Evolutionary conservation across 2,888 invertebrate genomes (phyloP).

Genomic region (Anoncus sp.): DNA sequence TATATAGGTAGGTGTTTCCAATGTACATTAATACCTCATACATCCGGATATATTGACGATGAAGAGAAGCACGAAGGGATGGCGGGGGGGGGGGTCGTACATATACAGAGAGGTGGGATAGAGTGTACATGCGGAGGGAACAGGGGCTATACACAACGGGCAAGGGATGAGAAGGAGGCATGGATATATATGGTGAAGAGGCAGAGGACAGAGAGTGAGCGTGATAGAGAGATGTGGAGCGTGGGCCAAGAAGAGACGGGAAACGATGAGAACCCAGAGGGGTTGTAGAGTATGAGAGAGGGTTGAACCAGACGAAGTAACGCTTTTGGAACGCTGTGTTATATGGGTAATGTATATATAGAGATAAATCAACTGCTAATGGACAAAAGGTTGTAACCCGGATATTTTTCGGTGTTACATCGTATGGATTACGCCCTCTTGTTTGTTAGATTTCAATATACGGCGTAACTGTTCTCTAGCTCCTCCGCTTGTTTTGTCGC

Average conservation of each 20-base stretch:
- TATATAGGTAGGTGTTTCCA: constrained; percentile 18
- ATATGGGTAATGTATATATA: not conserved
- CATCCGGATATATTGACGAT: constrained; percentile 31
- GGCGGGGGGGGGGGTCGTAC: not conserved
- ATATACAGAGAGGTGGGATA: not conserved
- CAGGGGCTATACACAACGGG: constrained; percentile 36
- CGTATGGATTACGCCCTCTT: not conserved
- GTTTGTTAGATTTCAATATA: not conserved
- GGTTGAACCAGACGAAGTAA: constrained; percentile 36
- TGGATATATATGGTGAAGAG: constrained; percentile 22
- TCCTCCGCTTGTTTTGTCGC: not conserved
- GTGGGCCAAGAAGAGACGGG: constrained; percentile 34
- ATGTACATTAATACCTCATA: constrained; percentile 28
- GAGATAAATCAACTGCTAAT: not conserved
- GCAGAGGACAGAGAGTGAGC: constrained; percentile 12
- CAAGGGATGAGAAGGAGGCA: not conserved
- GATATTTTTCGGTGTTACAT: not conserved
- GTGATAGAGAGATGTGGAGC: constrained; percentile 21
- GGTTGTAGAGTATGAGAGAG: constrained; percentile 30
- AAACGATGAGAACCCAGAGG: constrained; percentile 47
- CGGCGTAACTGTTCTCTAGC: not conserved
- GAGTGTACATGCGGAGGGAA: constrained; percentile 32
- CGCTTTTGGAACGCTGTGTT: constrained; percentile 14
- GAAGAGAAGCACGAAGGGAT: too few relatives aligned
- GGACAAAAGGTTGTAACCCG: not conserved